Base-by-base conservation (phyloP, 2,113 vertebrate species). In the Pleuronectes platessa region DNA sequence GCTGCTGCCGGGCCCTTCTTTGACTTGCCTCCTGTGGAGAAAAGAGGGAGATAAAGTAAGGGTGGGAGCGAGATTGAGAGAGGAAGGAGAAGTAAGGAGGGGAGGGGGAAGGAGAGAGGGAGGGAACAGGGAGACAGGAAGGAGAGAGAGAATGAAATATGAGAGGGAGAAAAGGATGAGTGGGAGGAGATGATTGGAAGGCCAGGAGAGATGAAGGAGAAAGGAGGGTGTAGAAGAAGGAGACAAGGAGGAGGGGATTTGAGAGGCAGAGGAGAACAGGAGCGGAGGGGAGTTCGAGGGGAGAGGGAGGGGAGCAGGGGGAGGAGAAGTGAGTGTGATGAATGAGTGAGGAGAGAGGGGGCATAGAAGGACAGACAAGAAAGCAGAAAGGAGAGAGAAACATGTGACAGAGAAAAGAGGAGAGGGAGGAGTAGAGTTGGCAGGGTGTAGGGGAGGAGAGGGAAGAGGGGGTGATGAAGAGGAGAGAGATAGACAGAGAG, bases 1-100 rank as follows among this genome's bases (percentile, higher is more conserved):
- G 86, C 86, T 83, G 87, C 82, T 71, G 89, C 80, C 0, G 75
- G 86, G 80, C 88, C 85, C 72, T 86, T 90, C 83, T 93, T 92
- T 86, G 89, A 92, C 89, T 93, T 94, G 83, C 89, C 90, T 95
- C 92, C 93, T 94, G 90, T 83, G 73, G 86, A 85, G 86, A 82
- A 65, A 81, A 78, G 73, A 81, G 75, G 65, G 82, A 69, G 64
- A 78, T 35, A 21, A 75, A 61, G 59, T 64, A 61, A 79, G 63
- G 79, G 69, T 73, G 65, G 69, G 61, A 68, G 80, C 65, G 61
- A 77, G 79, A 76, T 59, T 69, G 78, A 65, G 64, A 74, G 60
- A 76, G 81, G 37, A 37, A 68, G 79, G 76, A 85, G 71, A 78
- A 67, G 69, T 66, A 27, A 42, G 23, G 24, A 49, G 78, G 77